Base-by-base conservation (phyloP, 2,888 invertebrate genomes). In the Diachrysia chrysitis region DNA sequence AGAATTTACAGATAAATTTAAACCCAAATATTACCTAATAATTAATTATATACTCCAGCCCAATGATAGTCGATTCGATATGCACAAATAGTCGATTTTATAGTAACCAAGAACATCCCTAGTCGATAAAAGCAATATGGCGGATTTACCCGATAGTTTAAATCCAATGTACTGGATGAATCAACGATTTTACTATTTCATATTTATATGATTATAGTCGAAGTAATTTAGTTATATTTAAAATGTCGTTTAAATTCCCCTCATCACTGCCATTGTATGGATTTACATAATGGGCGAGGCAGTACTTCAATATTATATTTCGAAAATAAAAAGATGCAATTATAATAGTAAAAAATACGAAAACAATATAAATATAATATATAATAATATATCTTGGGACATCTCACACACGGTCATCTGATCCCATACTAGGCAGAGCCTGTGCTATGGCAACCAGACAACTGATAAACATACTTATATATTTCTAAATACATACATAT, bases 231-330 rank as follows among this genome's bases (percentile, higher is more conserved):
- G 54, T 70, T 65, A 65, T 77, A 9, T 51, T n/a, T 69, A 51
- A 63, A 71, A 58, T 77, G 51, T 77, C 58, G 66, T 59, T 66
- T 63, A 54, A 67, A 68, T 75, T 67, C 64, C 68, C 64, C 58
- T 37, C 25, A 60, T 74, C 83, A 83, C 83, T 83, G 83, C 83
- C 83, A 83, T 73, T 78, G 63, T 66, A 29, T 14, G 63, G 25
- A 59, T 57, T n/a, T 69, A 73, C 48, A 68, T 54, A 63, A 67
- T 61, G 72, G 67, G 32, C 37, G 37, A 46, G 48, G 53, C 16
- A 23, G 48, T 48, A 17, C 10, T 48, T 48, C 19, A 9, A 9
- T 48, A 17, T 48, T 48, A 17, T 7, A n/a, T 48, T 9, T 19
- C 10, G 9, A 4, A 7, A 10, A 7, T 7, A 48, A 10, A 2